Conservation (phyloP, 1,140 invertebrate genomes). For the Octopus bimaculoides region DNA sequence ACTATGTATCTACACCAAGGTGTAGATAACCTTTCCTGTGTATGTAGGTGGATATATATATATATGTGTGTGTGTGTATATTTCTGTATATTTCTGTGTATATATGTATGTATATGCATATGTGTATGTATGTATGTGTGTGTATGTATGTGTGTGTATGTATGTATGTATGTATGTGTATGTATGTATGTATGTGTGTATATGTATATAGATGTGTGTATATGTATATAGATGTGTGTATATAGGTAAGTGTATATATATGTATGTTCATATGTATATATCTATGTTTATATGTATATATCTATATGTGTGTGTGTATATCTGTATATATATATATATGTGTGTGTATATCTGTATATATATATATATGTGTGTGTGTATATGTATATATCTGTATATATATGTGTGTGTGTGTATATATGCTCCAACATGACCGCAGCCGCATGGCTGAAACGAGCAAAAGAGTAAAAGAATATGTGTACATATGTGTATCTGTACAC, state of each 20-base stretch:
- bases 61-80: not conserved
- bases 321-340: not conserved
- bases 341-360: not conserved
- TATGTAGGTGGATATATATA: not conserved
- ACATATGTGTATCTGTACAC: not conserved
- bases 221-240: not conserved
- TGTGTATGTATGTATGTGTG: not conserved
- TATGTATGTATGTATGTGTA: not conserved
- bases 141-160: not conserved
- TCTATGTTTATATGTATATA: not conserved
- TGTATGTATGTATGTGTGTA: not conserved
- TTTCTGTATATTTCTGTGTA: not conserved
- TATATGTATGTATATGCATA: not conserved
- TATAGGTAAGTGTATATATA: not conserved
- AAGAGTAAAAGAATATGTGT: not conserved
- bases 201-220: not conserved
- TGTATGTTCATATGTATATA: not conserved
- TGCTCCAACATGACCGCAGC: too few relatives aligned
- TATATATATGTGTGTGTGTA: not conserved
- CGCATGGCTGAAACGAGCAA: too few relatives aligned
- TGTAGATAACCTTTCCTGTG: too few relatives aligned
- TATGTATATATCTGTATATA: not conserved
- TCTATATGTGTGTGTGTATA: not conserved
- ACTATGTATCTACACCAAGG: too few relatives aligned
- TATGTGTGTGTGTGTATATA: not conserved